Conservation (phyloP, 2,888 invertebrate genomes). For the Elegia similella region DNA sequence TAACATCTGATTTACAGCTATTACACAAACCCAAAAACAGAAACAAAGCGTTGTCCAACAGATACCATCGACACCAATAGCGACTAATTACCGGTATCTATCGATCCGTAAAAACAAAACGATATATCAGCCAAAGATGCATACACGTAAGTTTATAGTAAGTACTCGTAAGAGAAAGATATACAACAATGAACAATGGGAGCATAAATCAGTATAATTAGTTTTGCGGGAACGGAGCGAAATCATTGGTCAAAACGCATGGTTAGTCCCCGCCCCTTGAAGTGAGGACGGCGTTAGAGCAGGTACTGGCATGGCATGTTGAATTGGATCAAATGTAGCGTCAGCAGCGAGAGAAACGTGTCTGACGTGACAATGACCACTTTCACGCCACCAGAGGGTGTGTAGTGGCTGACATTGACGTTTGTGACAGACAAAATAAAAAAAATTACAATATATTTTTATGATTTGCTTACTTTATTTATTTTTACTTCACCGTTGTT, state of each 20-base stretch:
- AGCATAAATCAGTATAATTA: constrained; percentile 97
- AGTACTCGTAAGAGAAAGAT: constrained; percentile 78
- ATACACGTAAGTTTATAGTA: constrained; percentile 48
- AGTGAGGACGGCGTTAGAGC: constrained; percentile 60
- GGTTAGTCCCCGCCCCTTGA: constrained; percentile 81
- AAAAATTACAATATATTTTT: too few species aligned
- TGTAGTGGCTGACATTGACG: not conserved
- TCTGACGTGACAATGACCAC: not conserved
- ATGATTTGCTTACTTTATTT: too few species aligned
- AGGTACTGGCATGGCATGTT: constrained; percentile 50
- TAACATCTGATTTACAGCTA: not conserved
- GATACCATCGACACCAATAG: constrained; percentile 9
- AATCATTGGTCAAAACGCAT: constrained; percentile 85
- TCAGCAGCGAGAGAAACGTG: constrained; percentile 53
- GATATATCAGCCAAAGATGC: constrained; percentile 43
- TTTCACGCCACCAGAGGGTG: not conserved
- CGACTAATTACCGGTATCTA: constrained; percentile 38
- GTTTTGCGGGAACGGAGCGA: constrained; percentile 84
- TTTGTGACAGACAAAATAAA: not conserved
- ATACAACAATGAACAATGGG: constrained; percentile 94
- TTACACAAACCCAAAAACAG: not conserved
- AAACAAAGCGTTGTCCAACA: constrained; percentile 11
- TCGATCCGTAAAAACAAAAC: constrained; percentile 37
- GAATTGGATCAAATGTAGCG: constrained; percentile 68
- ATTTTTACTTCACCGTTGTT: too few species aligned